Evolutionary conservation across 2,113 vertebrate species (phyloP), one percentile per base, ranked within the genome.

Genomic region (Zosterops japonicus): DNA sequence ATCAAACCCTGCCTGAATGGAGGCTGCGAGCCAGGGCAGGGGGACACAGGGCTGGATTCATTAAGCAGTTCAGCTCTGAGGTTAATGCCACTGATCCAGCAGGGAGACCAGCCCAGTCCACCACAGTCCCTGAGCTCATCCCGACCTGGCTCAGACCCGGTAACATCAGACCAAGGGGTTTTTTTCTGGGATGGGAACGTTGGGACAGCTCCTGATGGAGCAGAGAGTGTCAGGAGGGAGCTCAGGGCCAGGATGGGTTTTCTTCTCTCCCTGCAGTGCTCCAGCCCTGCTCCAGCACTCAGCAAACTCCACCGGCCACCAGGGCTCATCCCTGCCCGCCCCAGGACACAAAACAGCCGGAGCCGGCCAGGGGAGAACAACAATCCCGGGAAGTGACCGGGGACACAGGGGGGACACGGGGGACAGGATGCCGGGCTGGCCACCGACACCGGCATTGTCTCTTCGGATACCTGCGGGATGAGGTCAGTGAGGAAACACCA

Each of bases 331-430:
- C 8, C 79, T 33, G 56, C 41, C 24, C 0, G 33, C n/a, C 35
- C 79, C 29, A 2, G n/a, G 70, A 61, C 70, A 61, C 36, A 17
- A 4, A 4, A 5, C 74, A 4, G 47, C 53, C 71, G 9, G 52
- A 25, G 69, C 42, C 5, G 22, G 76, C 31, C 39, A 35, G n/a
- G 14, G 6, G n/a, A 83, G 72, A 55, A 71, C 63, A 95, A 97
- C 96, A 97, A 97, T 97, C 87, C 69, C 4, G 22, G 96, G 96
- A 96, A 96, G 80, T 53, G 88, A 27, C 42, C 55, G 5, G 11
- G 33, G 27, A 25, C 12, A 36, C 36, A 36, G 14, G 17, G 65
- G 67, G 49, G 44, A 64, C 70, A 7, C 2, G 64, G 87, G 83
- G 85, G 96, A 95, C 95, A 94, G 96, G 96, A 96, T 96, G 90